These are phyloP conservation scores for Pterocles burchelli DNA, from an alignment of 2,113 vertebrate species.

Conservation along the genomic window DNA sequence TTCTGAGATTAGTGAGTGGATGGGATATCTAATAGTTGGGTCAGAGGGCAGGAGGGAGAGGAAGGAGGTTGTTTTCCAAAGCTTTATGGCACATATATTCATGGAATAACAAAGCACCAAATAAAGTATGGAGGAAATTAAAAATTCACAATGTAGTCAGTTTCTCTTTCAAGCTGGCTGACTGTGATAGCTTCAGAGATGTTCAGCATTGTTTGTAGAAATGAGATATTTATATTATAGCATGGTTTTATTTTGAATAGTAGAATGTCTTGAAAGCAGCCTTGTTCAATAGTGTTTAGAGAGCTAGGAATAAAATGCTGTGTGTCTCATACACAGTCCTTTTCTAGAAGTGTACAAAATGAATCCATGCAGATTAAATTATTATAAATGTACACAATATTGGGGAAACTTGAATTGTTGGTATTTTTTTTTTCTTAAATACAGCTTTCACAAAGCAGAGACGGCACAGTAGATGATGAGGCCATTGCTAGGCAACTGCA, in stretches of 20 bases:
- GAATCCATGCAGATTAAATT: neutral
- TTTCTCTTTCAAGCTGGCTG: neutral
- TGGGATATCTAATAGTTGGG: neutral
- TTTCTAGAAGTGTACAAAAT: neutral
- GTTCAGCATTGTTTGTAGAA: neutral
- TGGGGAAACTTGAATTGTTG: neutral
- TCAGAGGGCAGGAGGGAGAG: neutral
- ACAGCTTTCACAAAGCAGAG: constrained; percentile 76
- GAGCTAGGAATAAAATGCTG: neutral
- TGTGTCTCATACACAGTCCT: neutral
- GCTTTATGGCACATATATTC: neutral
- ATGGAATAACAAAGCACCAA: neutral
- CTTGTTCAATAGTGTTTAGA: neutral
- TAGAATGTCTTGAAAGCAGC: neutral
- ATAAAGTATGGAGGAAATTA: neutral
- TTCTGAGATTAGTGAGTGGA: neutral
- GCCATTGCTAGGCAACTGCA: constrained; percentile 88
- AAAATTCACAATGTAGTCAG: neutral
- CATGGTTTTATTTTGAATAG: neutral
- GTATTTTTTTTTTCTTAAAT: constrained; percentile 35
- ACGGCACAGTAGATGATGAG: constrained; percentile 82
- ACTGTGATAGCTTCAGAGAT: neutral
- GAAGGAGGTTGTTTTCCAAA: neutral
- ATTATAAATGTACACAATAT: neutral
- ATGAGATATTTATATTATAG: neutral